These are phyloP conservation scores for Limnephilus lunatus DNA, from an alignment of 2,888 invertebrate genomes.

Conservation along the genomic window DNA sequence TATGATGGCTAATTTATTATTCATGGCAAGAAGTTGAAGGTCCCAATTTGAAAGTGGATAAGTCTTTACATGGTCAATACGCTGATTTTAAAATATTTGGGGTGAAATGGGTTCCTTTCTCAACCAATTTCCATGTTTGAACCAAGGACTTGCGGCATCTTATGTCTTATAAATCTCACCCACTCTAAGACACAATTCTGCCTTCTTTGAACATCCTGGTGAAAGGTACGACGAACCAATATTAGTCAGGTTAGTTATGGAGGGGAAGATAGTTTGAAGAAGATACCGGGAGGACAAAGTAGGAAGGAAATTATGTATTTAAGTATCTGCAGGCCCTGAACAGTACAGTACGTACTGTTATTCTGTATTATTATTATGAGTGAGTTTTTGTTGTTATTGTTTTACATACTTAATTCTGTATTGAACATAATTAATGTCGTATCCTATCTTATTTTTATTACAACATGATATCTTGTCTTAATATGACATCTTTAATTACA, in stretches of 20 bases:
- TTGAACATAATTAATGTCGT: no score
- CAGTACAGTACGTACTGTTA: no score
- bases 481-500: no score
- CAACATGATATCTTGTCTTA: no score
- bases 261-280: background rate
- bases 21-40: background rate
- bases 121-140: no score
- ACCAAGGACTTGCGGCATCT: background rate
- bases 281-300: background rate
- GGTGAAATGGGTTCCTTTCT: no score
- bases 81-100: no score
- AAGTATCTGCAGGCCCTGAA: no score
- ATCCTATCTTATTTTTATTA: no score
- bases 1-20: background rate
- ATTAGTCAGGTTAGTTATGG: background rate
- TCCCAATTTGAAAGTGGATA: background rate
- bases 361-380: no score
- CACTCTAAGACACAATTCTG: background rate
- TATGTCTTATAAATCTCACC: background rate
- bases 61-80: background rate
- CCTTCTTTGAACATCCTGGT: background rate
- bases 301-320: background rate
- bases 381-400: no score
- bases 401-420: no score
- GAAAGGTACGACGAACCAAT: background rate